These are phyloP conservation scores for Trissolcus brochymenae DNA, from an alignment of 2,888 invertebrate genomes.

Conservation along the genomic window DNA sequence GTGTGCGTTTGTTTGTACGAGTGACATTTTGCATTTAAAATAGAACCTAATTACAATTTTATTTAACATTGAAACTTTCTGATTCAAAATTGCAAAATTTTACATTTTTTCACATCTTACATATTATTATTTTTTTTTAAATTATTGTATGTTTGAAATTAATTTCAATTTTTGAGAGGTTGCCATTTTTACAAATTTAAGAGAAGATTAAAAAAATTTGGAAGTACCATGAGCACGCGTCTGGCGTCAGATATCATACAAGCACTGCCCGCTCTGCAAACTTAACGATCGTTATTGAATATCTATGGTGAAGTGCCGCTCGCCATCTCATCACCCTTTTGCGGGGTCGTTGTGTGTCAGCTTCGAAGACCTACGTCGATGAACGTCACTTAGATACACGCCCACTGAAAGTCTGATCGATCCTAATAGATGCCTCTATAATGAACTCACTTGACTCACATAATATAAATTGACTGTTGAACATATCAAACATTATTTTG, in stretches of 20 bases:
- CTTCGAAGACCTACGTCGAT: slow-evolving; percentile 62
- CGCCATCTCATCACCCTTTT: slow-evolving; percentile 60
- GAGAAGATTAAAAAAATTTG: too few species aligned
- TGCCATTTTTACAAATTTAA: too few species aligned
- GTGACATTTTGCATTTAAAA: slow-evolving; percentile 47
- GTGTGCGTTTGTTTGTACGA: slow-evolving; percentile 40
- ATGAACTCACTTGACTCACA: slow-evolving; percentile 60
- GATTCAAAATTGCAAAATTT: too few species aligned
- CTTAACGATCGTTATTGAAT: slow-evolving; percentile 75
- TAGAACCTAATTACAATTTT: slow-evolving; percentile 25
- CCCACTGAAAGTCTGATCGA: slow-evolving; percentile 72
- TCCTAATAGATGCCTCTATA: slow-evolving; percentile 69
- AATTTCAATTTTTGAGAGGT: too few species aligned
- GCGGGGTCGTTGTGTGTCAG: slow-evolving; percentile 66
- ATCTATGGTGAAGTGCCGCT: slow-evolving; percentile 59
- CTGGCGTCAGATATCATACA: slow-evolving; percentile 71
- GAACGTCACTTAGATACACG: slow-evolving; percentile 63
- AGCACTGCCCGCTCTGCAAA: slow-evolving; percentile 55
- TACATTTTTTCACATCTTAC: too few species aligned
- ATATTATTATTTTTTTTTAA: too few species aligned
- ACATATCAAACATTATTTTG: neutral
- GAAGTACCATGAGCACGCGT: slow-evolving; percentile 68
- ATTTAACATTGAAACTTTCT: slow-evolving; percentile 12
- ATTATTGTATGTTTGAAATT: too few species aligned
- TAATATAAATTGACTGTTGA: slow-evolving; percentile 34